These are phyloP conservation scores for Virgularia gustaviana DNA, from an alignment of 92 coral and sea anemone genomes.

Conservation along the genomic window DNA sequence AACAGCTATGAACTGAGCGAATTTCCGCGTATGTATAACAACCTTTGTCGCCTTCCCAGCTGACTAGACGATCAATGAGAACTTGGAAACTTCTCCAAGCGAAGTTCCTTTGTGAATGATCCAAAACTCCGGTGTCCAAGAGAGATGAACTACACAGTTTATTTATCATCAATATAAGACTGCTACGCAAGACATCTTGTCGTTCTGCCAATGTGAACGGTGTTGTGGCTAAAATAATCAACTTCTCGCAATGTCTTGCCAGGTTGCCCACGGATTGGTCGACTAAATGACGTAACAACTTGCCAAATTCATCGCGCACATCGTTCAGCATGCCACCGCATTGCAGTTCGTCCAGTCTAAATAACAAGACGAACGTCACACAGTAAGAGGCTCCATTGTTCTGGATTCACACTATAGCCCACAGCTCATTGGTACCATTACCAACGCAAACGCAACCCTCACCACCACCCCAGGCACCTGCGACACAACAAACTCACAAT, in stretches of 20 bases:
- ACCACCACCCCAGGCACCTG: background rate
- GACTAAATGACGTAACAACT: conserved; percentile 70
- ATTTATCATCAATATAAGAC: conserved; percentile 73
- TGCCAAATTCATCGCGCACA: conserved; percentile 85
- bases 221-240: conserved; percentile 67
- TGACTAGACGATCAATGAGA: conserved; percentile 74
- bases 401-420: too few species aligned
- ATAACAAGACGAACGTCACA: too few species aligned
- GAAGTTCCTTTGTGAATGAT: conserved; percentile 61
- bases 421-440: background rate
- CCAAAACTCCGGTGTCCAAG: conserved; percentile 41
- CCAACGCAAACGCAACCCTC: background rate
- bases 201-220: conserved; percentile 89
- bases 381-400: too few species aligned
- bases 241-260: conserved; percentile 64
- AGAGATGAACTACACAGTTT: conserved; percentile 67
- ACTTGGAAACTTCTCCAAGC: conserved; percentile 92
- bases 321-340: conserved; percentile 86
- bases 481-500: background rate
- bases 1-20: background rate
- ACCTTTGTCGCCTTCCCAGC: conserved; percentile 95
- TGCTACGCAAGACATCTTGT: conserved; percentile 83
- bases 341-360: conserved; percentile 78
- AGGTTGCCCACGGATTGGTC: conserved; percentile 66
- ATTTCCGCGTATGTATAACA: background rate